Base-by-base conservation (phyloP, 2,113 vertebrate genomes). In the Phasianus colchicus region DNA sequence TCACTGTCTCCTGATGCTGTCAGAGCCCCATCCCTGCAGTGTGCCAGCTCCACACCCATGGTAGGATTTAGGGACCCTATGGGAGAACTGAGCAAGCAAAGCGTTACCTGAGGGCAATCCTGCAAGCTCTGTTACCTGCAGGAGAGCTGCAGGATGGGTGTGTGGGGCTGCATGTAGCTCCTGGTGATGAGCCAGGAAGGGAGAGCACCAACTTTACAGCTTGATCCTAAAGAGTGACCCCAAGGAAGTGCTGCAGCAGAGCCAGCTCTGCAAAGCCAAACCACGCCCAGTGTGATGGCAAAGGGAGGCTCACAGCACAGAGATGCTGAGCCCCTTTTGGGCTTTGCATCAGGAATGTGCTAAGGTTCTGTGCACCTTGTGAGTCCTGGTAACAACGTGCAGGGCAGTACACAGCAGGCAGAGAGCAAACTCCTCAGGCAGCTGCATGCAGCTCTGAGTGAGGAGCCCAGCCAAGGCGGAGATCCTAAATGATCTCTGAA, bases 1-100 rank as follows among this genome's bases (percentile, higher is more conserved):
- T 86, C 80, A 92, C 91, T 88, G 95, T 94, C 96, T 96, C 93
- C 86, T 88, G 92, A 73, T 95, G 91, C 71, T 93, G 90, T 48
- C 1, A 0, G 57, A 93, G 73, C 48, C 84, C 63, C 11, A 0
- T 61, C 65, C 67, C 48, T 38, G 66, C 60, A 67, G 73, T 83
- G 87, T 0, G 0, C 38, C 27, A 1, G 72, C 45, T 45, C 29
- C 27, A 8, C 34, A 71, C 48, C 70, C 42, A 42, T 14, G 69
- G 40, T 10, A 52, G 43, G 73, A 69, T 81, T 89, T 79, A 65
- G 40, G 52, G 36, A 58, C 42, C 70, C 60, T 43, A 24, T 0
- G 50, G 75, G 66, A 88, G 61, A 29, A 43, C 38, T 86, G 57
- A 67, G 38, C 64, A 52, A 79, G 42, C 34, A 66, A 17, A 71